phyloP scores from a whole-genome alignment of 2,797 vertebrate genomes.

The Orestias chungarensis region DNA sequence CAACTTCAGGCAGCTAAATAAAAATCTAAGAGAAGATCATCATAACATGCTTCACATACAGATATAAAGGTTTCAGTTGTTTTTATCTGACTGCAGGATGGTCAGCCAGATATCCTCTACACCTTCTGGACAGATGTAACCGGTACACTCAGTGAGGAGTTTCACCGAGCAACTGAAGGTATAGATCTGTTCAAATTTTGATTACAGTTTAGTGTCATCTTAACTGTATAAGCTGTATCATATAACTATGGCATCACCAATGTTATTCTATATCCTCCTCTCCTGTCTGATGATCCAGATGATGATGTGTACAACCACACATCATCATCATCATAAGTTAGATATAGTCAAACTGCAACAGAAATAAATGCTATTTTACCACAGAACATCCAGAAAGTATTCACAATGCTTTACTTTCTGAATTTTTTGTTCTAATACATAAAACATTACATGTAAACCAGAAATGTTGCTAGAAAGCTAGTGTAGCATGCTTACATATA shows the following conservation, averaged over 20 bases:
- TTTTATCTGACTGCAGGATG: conserved; percentile 79
- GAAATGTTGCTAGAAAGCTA: no score
- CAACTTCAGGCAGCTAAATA: not conserved
- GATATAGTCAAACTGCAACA: no score
- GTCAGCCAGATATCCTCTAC: conserved; percentile 90
- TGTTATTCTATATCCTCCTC: not conserved
- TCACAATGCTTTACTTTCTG: no score
- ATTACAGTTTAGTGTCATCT: not conserved
- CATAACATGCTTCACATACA: not conserved
- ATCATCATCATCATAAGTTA: no score
- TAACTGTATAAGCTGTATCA: not conserved
- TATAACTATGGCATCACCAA: not conserved
- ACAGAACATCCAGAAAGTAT: no score
- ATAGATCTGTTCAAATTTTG: conserved; percentile 42
- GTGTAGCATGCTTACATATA: no score
- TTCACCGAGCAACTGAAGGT: conserved; percentile 91
- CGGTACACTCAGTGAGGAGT: conserved; percentile 85
- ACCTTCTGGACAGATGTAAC: conserved; percentile 94
- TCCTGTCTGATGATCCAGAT: not conserved
- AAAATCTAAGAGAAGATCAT: not conserved
- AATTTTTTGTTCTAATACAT: no score
- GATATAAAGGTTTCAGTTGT: conserved; percentile 13
- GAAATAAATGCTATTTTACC: no score
- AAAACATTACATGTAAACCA: no score
- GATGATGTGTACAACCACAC: no score